phyloP scores from a whole-genome alignment of 2,797 vertebrate species.

The Podargus strigoides region DNA sequence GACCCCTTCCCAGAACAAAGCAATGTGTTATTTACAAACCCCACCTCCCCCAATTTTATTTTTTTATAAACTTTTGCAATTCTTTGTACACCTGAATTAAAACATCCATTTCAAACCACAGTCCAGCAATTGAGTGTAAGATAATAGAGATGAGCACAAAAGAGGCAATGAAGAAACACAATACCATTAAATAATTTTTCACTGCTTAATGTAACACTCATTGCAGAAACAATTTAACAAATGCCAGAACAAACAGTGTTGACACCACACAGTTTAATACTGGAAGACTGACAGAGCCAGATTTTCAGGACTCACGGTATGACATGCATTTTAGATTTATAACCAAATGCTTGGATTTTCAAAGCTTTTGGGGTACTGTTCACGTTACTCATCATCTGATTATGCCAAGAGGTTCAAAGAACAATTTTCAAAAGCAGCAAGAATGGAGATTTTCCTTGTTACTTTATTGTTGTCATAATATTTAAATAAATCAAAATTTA shows the following conservation, averaged over 20 bases:
- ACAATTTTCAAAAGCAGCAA: neutral
- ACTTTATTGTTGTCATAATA: neutral
- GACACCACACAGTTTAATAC: neutral
- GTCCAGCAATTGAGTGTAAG: neutral
- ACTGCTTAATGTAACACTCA: neutral
- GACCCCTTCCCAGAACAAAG: neutral
- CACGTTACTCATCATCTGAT: accelerated
- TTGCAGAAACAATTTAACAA: neutral
- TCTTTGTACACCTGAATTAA: neutral
- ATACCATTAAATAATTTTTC: constrained; percentile 37
- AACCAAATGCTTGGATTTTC: neutral
- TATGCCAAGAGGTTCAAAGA: neutral
- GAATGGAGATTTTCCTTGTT: neutral
- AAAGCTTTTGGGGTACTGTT: neutral
- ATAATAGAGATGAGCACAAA: neutral
- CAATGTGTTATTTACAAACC: neutral
- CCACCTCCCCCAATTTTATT: neutral
- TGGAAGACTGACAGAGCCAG: neutral
- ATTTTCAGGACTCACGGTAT: neutral
- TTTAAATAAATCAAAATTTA: neutral
- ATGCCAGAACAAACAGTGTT: neutral
- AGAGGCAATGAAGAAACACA: constrained; percentile 14
- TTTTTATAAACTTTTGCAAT: neutral
- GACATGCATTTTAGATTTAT: neutral
- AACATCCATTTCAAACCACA: neutral